Evolutionary conservation across 2,113 vertebrate genomes (phyloP).

Genomic region (Lagopus leucura): DNA sequence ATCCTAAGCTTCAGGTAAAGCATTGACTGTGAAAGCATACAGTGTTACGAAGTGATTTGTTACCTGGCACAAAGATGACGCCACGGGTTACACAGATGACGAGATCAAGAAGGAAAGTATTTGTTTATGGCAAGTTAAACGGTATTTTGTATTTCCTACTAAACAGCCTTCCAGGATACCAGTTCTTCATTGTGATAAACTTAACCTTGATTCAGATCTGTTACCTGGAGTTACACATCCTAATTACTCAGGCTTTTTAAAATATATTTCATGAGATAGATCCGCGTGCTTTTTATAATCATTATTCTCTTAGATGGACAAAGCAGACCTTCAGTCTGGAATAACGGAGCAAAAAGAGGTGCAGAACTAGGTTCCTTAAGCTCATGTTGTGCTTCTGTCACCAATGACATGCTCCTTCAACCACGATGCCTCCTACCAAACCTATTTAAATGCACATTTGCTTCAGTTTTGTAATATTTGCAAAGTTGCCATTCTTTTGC

Average conservation of each 20-base stretch:
- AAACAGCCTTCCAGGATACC: not conserved
- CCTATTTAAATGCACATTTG: not conserved
- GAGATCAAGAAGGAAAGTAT: not conserved
- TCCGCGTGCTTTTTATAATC: not conserved
- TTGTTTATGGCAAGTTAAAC: not conserved
- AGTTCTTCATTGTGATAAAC: not conserved
- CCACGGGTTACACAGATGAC: not conserved
- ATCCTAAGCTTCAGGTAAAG: conserved; percentile 91
- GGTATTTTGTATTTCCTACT: not conserved
- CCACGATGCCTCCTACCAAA: not conserved
- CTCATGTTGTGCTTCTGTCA: not conserved
- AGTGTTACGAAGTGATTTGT: not conserved
- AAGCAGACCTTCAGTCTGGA: not conserved
- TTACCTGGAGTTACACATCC: not conserved
- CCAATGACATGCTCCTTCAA: not conserved
- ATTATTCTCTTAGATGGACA: not conserved
- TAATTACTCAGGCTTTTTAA: not conserved
- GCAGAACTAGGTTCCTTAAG: not conserved
- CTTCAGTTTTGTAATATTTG: not conserved
- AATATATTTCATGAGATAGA: not conserved
- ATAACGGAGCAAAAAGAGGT: not conserved
- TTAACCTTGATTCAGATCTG: not conserved
- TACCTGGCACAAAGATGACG: not conserved
- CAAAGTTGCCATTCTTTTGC: not conserved
- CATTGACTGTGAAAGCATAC: not conserved